Conservation (phyloP, 92 coral and sea anemone genomes). For the Scolanthus callimorphus region DNA sequence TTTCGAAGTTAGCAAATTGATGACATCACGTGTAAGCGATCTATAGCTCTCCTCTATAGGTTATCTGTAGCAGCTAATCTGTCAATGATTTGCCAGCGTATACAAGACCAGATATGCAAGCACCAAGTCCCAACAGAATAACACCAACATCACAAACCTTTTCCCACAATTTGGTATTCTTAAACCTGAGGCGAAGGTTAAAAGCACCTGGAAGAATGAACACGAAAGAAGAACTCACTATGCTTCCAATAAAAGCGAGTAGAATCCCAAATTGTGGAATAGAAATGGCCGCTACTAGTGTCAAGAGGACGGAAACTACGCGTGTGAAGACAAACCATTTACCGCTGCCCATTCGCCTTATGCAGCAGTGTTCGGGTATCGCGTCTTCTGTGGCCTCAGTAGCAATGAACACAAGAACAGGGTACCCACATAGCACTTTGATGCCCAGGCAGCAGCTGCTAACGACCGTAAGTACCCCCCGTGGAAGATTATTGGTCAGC, state of each 20-base stretch:
- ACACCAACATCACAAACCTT: too few relatives aligned
- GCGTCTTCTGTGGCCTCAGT: not conserved
- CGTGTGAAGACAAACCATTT: not conserved
- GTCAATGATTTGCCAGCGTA: too few relatives aligned
- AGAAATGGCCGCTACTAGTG: too few relatives aligned
- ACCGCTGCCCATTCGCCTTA: not conserved
- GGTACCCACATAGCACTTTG: not conserved
- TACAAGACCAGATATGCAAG: too few relatives aligned
- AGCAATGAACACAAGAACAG: not conserved
- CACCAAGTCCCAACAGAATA: too few relatives aligned
- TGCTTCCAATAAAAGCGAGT: too few relatives aligned
- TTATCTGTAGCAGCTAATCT: too few relatives aligned
- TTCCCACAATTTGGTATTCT: not conserved
- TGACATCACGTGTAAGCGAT: too few relatives aligned
- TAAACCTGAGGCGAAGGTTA: not conserved
- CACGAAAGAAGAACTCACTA: not conserved
- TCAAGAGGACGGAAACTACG: too few relatives aligned
- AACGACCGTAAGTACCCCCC: not conserved
- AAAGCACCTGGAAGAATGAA: not conserved
- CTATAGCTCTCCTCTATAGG: too few relatives aligned
- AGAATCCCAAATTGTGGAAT: too few relatives aligned
- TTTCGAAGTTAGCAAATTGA: too few relatives aligned
- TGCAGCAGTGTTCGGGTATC: not conserved
- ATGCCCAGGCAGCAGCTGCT: not conserved
- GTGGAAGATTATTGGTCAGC: not conserved